These are phyloP conservation scores for Plecotus auritus DNA, from an alignment of 2,113 vertebrate species.

Conservation along the genomic window DNA sequence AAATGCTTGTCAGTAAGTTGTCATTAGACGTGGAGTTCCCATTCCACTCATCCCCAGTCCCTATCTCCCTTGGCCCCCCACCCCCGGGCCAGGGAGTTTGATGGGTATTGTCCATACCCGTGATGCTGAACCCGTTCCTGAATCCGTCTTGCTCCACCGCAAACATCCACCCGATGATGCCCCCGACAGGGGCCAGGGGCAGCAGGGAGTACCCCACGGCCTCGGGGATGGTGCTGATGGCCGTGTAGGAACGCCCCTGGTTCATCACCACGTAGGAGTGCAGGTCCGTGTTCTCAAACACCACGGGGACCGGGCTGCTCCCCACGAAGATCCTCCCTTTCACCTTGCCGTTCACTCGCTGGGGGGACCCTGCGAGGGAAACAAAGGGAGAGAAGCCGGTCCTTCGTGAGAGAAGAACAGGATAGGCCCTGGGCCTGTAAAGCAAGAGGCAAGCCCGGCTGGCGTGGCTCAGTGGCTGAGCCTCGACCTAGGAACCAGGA, in stretches of 20 bases:
- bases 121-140: conserved; percentile 93
- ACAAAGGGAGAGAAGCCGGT: not conserved
- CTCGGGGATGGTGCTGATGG: conserved; percentile 91
- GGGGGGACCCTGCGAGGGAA: conserved; percentile 87
- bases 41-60: not conserved
- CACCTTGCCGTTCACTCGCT: conserved; percentile 95
- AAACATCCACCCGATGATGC: conserved; percentile 96
- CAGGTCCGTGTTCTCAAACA: conserved; percentile 90
- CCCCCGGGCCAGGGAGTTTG: not conserved
- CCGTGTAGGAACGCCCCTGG: conserved; percentile 94
- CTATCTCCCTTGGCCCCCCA: no score
- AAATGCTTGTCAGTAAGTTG: not conserved
- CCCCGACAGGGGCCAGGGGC: conserved; percentile 89
- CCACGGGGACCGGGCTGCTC: conserved; percentile 78
- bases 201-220: conserved; percentile 88
- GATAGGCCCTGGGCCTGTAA: not conserved
- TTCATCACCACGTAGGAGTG: conserved; percentile 97
- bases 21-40: not conserved
- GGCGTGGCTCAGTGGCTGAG: no score
- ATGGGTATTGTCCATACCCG: conserved; percentile 80
- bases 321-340: conserved; percentile 90
- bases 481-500: no score
- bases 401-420: not conserved
- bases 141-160: conserved; percentile 93
- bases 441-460: not conserved